Conservation (phyloP, 2,797 vertebrate genomes). For the Tachyglossus aculeatus region DNA sequence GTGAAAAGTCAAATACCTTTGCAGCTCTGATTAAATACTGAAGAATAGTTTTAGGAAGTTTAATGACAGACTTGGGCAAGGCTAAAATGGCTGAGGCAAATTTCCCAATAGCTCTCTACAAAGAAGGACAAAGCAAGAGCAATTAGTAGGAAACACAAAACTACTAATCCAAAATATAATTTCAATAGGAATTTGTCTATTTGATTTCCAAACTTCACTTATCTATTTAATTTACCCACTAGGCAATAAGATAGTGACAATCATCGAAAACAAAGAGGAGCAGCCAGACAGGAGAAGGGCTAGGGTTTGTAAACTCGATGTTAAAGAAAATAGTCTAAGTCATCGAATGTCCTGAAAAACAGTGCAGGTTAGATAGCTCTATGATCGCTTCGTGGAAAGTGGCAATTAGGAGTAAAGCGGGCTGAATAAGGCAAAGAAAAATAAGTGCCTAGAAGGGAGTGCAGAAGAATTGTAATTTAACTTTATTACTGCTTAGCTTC, state of each 20-base stretch:
- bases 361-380: not conserved
- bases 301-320: not conserved
- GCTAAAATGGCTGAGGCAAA: conserved; percentile 98
- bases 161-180: conserved; percentile 42
- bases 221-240: not conserved
- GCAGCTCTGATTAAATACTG: conserved; percentile 96
- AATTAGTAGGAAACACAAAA: conserved; percentile 73
- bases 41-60: conserved; percentile 98
- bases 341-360: not conserved
- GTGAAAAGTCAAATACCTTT: conserved; percentile 87
- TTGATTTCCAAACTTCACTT: not conserved
- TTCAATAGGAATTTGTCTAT: conserved; percentile 2
- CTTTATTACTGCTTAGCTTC: not conserved
- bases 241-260: not conserved
- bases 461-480: not conserved
- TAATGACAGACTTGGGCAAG: conserved; percentile 98
- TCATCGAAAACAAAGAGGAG: not conserved
- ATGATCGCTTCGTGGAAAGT: not conserved
- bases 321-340: not conserved
- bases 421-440: conserved; percentile 2
- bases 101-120: conserved; percentile 97
- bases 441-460: conserved; percentile 24
- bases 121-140: conserved; percentile 84
- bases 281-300: not conserved
- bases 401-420: not conserved